These are phyloP conservation scores for Taurulus bubalis DNA, from an alignment of 2,113 vertebrate genomes.

Conservation along the genomic window DNA sequence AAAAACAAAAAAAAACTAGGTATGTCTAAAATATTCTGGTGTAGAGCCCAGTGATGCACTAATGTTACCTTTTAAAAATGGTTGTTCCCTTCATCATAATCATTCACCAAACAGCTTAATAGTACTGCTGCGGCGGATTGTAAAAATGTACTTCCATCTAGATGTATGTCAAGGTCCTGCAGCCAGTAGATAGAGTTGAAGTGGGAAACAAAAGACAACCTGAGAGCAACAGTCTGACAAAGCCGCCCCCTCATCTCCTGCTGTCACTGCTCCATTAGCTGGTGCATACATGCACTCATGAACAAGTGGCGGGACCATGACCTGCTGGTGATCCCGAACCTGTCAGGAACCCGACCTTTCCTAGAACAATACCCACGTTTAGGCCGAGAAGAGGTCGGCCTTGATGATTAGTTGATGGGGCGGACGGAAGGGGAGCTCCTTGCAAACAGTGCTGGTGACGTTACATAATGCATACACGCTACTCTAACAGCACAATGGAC, in stretches of 20 bases:
- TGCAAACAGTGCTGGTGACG: slow-evolving; percentile 38
- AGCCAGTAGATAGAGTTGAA: slow-evolving; percentile 8
- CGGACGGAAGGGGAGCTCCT: not conserved
- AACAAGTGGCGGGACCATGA: slow-evolving; percentile 19
- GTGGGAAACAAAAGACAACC: slow-evolving; percentile 34
- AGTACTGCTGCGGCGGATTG: not conserved
- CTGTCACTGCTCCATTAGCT: not conserved
- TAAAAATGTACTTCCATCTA: not conserved
- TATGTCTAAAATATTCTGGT: not conserved
- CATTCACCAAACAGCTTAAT: not conserved
- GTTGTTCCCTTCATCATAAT: no score
- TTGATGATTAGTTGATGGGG: slow-evolving; percentile 13
- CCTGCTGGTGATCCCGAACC: slow-evolving; percentile 22
- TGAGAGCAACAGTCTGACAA: not conserved
- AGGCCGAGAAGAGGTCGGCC: slow-evolving; percentile 13
- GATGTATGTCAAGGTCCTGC: not conserved
- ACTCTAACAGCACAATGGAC: slow-evolving; percentile 39
- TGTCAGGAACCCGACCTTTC: slow-evolving; percentile 46
- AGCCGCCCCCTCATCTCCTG: not conserved
- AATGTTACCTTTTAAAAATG: not conserved
- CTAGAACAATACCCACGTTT: slow-evolving; percentile 48
- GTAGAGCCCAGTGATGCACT: not conserved
- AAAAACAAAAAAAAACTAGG: no score
- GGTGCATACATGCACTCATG: not conserved
- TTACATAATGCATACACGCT: slow-evolving; percentile 31